Base-by-base conservation (phyloP, 2,113 vertebrate genomes). In the Antigone vipio region DNA sequence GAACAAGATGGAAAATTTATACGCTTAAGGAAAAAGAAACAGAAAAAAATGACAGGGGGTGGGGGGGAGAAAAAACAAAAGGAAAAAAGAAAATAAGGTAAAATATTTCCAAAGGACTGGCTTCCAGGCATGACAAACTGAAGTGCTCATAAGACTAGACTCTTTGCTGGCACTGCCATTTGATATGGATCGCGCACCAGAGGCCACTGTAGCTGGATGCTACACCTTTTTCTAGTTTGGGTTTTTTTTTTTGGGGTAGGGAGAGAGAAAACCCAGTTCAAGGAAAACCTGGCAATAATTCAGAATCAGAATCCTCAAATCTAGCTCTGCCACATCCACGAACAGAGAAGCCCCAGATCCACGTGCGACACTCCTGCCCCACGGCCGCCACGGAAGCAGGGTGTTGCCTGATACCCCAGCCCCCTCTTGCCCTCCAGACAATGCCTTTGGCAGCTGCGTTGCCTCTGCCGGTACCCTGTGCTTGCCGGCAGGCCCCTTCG, bases 31-130 rank as follows among this genome's bases (percentile, higher is more conserved):
- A 23, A 58, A 40, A 45, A 58, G 62, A 52, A 69, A 3, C 14
- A 73, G 17, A 64, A 1, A 47, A 93, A 87, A 66, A 38, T 2
- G 1, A 42, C 40, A 1, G 12, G 5, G 5, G 1, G 11, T 9
- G 3, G 30, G 9, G 13, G 15, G 9, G 11, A 15, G 2, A 0
- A 7, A 78, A 71, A 38, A 2, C 0, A 3, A 20, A 44, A 58
- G 44, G 7, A 12, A 40, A 24, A n/a, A 21, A 10, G 0, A 49
- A 62, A 88, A 52, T 0, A 66, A 82, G 4, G 6, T 49, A 38
- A 86, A 84, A 50, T 69, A 35, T 86, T 74, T 91, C 27, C 12
- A 67, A 78, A 67, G 5, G 15, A 3, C 27, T 78, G 50, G 6
- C 6, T 87, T 86, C 32, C 56, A 82, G 15, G 5, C 15, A 76